A percentile compares a stretch with the other conserved stretches of the same genome.
These are phyloP conservation scores for Palloptera scutellata DNA, from an alignment of 2,888 invertebrate species.

Conservation along the genomic window DNA sequence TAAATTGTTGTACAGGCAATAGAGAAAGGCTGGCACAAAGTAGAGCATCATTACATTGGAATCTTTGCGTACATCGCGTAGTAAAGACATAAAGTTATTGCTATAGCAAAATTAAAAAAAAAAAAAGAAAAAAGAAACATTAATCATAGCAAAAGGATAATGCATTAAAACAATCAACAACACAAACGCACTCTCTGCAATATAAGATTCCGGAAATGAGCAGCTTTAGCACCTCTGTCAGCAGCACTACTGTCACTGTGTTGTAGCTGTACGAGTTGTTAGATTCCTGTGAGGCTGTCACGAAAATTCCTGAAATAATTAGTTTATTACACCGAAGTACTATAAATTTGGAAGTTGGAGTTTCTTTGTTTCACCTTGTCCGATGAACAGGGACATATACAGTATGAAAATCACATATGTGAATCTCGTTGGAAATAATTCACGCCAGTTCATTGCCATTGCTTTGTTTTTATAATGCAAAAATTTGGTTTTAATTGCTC, in stretches of 20 bases:
- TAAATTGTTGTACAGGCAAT: conserved; percentile 94
- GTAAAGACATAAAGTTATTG: conserved; percentile 49
- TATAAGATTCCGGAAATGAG: conserved; percentile 76
- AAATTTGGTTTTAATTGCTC: background rate
- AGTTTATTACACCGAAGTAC: background rate
- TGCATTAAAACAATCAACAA: background rate
- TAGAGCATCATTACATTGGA: conserved; percentile 78
- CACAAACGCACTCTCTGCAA: conserved; percentile 71
- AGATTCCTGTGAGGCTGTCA: conserved; percentile 86
- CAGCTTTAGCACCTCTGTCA: conserved; percentile 88
- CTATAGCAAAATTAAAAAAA: conserved; percentile 35
- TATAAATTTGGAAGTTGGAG: background rate
- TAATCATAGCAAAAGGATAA: too few species aligned
- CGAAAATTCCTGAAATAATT: conserved; percentile 79
- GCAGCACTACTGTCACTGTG: conserved; percentile 84
- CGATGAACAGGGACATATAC: conserved; percentile 89
- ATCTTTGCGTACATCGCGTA: conserved; percentile 67
- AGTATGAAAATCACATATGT: conserved; percentile 82
- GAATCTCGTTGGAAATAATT: conserved; percentile 84
- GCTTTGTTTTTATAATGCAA: conserved; percentile 10
- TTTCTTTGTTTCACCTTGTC: conserved; percentile 76
- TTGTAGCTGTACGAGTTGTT: conserved; percentile 86
- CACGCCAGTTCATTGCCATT: conserved; percentile 66
- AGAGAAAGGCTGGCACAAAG: conserved; percentile 88
- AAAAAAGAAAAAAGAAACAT: background rate